Conservation (phyloP, 2,113 vertebrate genomes). For the Xenopus laevis region DNA sequence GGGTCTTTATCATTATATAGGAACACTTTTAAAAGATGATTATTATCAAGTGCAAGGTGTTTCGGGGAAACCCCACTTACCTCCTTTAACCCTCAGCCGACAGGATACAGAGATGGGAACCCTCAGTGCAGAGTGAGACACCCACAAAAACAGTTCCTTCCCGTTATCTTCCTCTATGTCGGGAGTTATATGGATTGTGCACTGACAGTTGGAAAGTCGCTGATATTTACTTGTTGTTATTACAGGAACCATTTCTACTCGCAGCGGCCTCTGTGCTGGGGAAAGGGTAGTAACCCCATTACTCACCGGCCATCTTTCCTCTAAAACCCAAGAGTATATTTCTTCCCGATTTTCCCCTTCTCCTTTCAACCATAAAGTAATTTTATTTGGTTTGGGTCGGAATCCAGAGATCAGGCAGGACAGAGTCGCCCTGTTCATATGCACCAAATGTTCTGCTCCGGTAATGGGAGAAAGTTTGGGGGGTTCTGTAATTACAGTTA, state of each 20-base stretch:
- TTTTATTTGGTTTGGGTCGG: slow-evolving; percentile 16
- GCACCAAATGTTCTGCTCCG: slow-evolving; percentile 5
- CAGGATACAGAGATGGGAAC: too few species aligned
- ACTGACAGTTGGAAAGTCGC: background rate
- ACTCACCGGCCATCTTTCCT: too few species aligned
- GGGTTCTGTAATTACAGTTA: too few species aligned
- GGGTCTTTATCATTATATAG: too few species aligned
- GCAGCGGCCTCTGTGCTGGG: background rate
- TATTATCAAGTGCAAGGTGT: too few species aligned
- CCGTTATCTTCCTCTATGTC: slow-evolving; percentile 2
- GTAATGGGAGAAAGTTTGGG: slow-evolving; percentile 27
- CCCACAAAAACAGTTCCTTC: background rate
- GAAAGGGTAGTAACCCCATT: too few species aligned
- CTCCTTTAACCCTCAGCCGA: background rate
- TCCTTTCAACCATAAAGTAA: slow-evolving; percentile 6
- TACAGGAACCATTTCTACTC: background rate
- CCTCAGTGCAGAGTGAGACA: background rate
- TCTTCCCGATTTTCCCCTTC: background rate
- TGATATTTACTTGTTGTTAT: background rate
- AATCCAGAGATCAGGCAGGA: slow-evolving; percentile 8
- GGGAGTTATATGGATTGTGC: background rate
- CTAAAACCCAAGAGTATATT: background rate
- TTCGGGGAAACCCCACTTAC: too few species aligned
- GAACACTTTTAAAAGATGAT: too few species aligned
- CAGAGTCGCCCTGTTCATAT: slow-evolving; percentile 25